Base-by-base conservation (phyloP, 2,888 invertebrate genomes). In the Eupithecia pulchellata region DNA sequence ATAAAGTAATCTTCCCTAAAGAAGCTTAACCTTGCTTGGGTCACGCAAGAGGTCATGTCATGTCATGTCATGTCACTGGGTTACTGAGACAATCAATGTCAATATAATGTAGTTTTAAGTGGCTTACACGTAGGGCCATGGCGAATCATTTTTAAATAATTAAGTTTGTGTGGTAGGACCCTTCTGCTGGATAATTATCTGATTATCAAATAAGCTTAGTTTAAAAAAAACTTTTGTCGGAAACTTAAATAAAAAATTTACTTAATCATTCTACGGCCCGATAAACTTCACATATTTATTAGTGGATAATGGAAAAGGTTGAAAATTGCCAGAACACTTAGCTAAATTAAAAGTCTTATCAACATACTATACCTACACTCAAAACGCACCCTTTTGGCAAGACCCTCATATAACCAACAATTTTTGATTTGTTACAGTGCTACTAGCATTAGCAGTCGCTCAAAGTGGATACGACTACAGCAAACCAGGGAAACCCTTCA, bases 381-480 rank as follows among this genome's bases (percentile, higher is more conserved):
- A 3, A 36, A 36, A 14, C 36, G 4, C 14, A 14, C n/a, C n/a
- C n/a, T n/a, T n/a, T n/a, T n/a, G 14, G 36, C 42, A 42, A 3
- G 29, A 4, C 52, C 20, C 13, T n/a, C 9, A 32, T 6, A 5
- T 58, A 30, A 8, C 14, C n/a, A 30, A 13, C 4, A 32, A 30
- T 25, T 42, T 67, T 61, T 79, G 74, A 80, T 78, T 74, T 75
- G 76, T 91, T 92, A 64, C 91, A 93, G 93, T 89, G 79, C 79
- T 93, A 82, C 87, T 93, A 86, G 89, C 90, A 73, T 72, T 86
- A 74, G 84, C 85, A 58, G 80, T 84, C 62, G 91, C 91, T 52
- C 97, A 97, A 93, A 95, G 95, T 83, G 97, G 97, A 27, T 97
- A 97, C 85, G 96, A 95, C 76, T 97, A 97, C 89, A 96, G 96